Percentiles rank a stretch among this genome's conserved stretches.
Conservation (phyloP, 2,888 invertebrate genomes). For the Athalia rosae region DNA sequence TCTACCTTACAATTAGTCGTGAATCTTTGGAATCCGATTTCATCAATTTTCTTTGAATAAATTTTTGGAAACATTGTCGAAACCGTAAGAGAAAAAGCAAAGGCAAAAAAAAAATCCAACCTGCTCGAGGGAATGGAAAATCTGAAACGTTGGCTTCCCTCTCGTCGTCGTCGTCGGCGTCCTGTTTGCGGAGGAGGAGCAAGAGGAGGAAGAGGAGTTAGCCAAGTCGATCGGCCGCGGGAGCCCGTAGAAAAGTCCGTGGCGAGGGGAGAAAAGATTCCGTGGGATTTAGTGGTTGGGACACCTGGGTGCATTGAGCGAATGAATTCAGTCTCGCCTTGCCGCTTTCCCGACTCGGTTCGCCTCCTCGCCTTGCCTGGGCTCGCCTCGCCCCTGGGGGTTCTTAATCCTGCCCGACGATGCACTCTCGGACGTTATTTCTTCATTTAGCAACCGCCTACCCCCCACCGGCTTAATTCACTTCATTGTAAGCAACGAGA, state of each 20-base stretch:
- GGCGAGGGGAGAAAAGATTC: constrained; percentile 53
- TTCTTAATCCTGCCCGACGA: constrained; percentile 58
- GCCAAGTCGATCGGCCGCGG: constrained; percentile 30
- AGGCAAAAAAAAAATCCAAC: no score
- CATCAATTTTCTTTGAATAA: no score
- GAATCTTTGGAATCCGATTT: no score
- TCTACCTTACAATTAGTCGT: no score
- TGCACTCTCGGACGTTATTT: constrained; percentile 62
- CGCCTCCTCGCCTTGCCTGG: constrained; percentile 21
- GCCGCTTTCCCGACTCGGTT: no score
- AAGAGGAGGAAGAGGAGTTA: constrained; percentile 5
- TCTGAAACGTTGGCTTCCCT: neutral
- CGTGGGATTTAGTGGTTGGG: constrained; percentile 56
- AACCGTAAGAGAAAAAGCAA: neutral
- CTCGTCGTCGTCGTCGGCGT: no score
- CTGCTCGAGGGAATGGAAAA: neutral
- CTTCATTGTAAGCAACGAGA: constrained; percentile 47
- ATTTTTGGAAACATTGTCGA: no score
- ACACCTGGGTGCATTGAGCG: constrained; percentile 60
- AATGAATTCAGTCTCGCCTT: constrained; percentile 52
- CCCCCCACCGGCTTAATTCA: constrained; percentile 46
- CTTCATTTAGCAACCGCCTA: constrained; percentile 58
- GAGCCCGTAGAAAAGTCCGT: constrained; percentile 51
- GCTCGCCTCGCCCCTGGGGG: constrained; percentile 50
- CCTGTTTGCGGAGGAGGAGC: constrained; percentile 1